Base-by-base conservation (phyloP, 2,113 vertebrate genomes). In the Cricetomys ansorgei region DNA sequence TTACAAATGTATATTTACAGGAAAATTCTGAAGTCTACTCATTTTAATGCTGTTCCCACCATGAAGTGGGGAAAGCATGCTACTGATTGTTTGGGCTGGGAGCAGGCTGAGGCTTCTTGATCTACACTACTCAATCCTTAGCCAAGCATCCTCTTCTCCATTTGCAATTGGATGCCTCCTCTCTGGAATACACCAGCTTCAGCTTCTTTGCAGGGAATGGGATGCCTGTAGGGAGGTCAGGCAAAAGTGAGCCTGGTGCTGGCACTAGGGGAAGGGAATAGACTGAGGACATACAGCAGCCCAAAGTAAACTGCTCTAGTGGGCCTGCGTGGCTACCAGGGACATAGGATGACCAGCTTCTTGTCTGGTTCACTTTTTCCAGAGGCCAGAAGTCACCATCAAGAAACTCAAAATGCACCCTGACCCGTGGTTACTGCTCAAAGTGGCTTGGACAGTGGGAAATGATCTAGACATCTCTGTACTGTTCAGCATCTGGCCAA, bases 21-120 rank as follows among this genome's bases (percentile, higher is more conserved):
- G 72, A 86, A 70, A 57, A 21, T 69, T 31, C 19, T 1, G 21
- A 10, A 43, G 75, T 25, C 37, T 1, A 27, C 1, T 45, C 50
- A 7, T 29, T 50, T 48, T 29, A n/a, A 13, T 45, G 0, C 3
- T 15, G 31, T 3, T 59, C 23, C 73, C 9, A 31, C 17, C 19
- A 1, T 5, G 65, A 73, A 59, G 40, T 0, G 7, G 55, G 77
- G 31, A 7, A 77, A 7, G 0, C 29, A 27, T 43, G 21, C 53
- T 13, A 23, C 1, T 37, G 67, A n/a, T 13, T 0, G 10, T 27
- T 7, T 1, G 23, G 3, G 25, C 57, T 2, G 2, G 23, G 45
- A 79, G 43, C 23, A 67, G 80, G 34, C 53, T 1, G 17, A 62
- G 53, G 50, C 17, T 88, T 79, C 57, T 31, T 55, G 62, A 29